phyloP scores from a whole-genome alignment of 2,888 invertebrate species.

The Pseudococcus longispinus region DNA sequence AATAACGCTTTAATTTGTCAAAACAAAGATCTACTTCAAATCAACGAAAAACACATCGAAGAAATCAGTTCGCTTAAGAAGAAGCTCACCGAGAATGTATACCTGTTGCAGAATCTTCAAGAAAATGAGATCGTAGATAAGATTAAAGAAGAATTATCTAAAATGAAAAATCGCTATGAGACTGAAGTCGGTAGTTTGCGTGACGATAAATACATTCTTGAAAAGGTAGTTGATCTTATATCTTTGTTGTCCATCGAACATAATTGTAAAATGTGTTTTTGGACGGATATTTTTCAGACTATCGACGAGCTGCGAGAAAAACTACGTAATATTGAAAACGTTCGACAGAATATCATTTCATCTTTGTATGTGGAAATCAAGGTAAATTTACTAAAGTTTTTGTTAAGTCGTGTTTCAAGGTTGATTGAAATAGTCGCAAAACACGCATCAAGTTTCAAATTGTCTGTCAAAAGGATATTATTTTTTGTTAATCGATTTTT shows the following conservation, averaged over 20 bases:
- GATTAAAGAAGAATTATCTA: conserved; percentile 44
- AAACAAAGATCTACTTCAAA: conserved; percentile 20
- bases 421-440: not conserved
- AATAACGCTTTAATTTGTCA: conserved; percentile 2
- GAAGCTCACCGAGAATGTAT: not conserved
- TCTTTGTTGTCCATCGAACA: not conserved
- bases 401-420: not conserved
- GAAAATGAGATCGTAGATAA: conserved; percentile 28
- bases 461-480: conserved; percentile 9
- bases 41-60: not conserved
- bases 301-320: not conserved
- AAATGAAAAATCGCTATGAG: conserved; percentile 41
- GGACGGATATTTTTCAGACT: not conserved
- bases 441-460: conserved; percentile 4
- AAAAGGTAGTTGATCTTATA: not conserved
- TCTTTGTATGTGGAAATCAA: conserved; percentile 13
- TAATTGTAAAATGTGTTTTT: not conserved
- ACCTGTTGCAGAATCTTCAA: not conserved
- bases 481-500: conserved; percentile 18
- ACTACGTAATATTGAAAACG: not conserved
- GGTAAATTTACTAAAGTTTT: not conserved
- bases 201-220: conserved; percentile 29
- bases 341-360: not conserved
- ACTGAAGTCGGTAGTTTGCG: conserved; percentile 22
- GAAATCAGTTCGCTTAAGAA: conserved; percentile 26